Evolutionary conservation across 2,113 vertebrate genomes (phyloP).

Genomic region (Bubo bubo): DNA sequence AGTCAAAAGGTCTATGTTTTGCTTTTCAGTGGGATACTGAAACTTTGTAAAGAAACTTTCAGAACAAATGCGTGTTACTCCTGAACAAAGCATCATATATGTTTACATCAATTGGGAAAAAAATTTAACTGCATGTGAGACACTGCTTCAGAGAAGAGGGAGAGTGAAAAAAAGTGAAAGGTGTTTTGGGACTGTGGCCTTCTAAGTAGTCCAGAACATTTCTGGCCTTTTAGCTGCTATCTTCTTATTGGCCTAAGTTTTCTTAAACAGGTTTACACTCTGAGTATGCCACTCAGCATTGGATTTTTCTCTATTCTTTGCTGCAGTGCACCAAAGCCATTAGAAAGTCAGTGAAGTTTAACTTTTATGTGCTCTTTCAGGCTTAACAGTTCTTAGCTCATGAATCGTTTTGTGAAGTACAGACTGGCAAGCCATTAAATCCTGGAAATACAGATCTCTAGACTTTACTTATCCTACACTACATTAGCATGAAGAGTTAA

Average conservation of each 20-base stretch:
- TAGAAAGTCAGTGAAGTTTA: not conserved
- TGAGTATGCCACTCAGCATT: rapidly evolving
- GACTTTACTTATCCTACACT: not conserved
- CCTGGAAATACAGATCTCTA: not conserved
- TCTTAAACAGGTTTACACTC: not conserved
- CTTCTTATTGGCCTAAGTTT: not conserved
- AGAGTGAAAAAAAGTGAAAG: not conserved
- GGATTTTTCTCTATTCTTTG: not conserved
- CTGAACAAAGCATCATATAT: not conserved
- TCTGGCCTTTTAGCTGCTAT: not conserved
- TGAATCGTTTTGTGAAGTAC: not conserved
- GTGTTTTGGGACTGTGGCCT: not conserved
- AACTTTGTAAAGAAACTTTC: not conserved
- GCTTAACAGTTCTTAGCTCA: not conserved
- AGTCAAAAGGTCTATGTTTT: not conserved
- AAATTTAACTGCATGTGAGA: not conserved
- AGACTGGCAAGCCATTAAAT: not conserved
- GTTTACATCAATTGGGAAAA: not conserved
- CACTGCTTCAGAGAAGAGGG: not conserved
- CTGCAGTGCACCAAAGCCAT: not conserved
- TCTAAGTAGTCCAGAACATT: not conserved
- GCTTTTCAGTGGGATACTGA: not conserved
- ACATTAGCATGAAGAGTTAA: not conserved
- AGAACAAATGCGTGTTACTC: not conserved
- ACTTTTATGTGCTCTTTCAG: not conserved